Base-by-base conservation (phyloP, 2,113 vertebrate genomes). In the Sylvietta virens region DNA sequence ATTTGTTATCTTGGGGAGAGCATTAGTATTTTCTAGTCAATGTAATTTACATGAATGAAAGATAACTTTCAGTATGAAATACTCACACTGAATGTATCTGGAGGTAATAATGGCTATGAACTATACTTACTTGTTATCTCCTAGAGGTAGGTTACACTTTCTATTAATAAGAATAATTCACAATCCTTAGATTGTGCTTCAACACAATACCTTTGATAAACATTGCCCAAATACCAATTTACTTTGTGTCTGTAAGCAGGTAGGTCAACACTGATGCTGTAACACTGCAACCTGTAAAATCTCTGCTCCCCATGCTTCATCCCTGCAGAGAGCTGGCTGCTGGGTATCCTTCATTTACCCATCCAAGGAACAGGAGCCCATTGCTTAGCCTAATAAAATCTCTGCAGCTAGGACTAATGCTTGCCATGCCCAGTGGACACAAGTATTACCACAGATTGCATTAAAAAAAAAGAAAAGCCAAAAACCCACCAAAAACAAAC, bases 21-120 rank as follows among this genome's bases (percentile, higher is more conserved):
- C 96, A 97, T 94, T 96, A 92, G 89, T 97, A 96, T 97, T 97
- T 98, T 96, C 76, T 93, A 86, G 54, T 72, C 93, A 92, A 93
- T 91, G 92, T 94, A 97, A 96, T 97, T 97, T 96, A 89, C 91
- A 94, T 95, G 93, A 97, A 97, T 93, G 79, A 14, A 8, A 95
- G 39, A 14, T 96, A 97, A 95, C 66, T 94, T 97, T 69, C 88
- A 91, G 74, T 28, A 44, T 89, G 83, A 84, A 90, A 80, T 93
- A 97, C 74, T 94, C 77, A 95, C 86, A 83, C 51, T 57, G 85
- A 92, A 85, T 3, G 11, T 93, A 89, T 94, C 81, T 90, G 88
- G 95, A 95, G 66, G 79, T 96, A 95, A 95, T 96, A 96, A 95
- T 83, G 96, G 86, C 83, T 93, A 65, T 90, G 93, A 96, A 97